Evolutionary conservation across 2,888 invertebrate species (phyloP).

Genomic region (Sicus ferrugineus): DNA sequence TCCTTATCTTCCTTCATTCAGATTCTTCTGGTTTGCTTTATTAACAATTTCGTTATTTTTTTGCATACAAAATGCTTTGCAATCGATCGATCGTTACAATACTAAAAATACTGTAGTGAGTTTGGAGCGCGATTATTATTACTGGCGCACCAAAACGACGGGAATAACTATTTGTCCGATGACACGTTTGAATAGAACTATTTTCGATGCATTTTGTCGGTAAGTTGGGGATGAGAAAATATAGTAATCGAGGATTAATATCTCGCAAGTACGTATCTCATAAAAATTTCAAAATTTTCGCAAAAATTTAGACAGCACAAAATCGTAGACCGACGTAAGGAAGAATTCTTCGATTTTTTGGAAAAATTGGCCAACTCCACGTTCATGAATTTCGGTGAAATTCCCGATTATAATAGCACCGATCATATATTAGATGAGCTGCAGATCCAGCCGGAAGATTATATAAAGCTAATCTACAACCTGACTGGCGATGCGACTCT

Average conservation of each 20-base stretch:
- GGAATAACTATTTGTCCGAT: conserved; percentile 61
- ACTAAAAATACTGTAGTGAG: conserved; percentile 61
- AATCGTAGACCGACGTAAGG: conserved; percentile 35
- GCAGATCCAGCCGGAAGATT: conserved; percentile 53
- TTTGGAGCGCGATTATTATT: conserved; percentile 60
- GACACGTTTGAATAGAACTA: conserved; percentile 50
- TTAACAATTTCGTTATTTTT: conserved; percentile 50
- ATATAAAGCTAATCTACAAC: conserved; percentile 62
- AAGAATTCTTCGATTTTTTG: conserved; percentile 51
- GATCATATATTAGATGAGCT: conserved; percentile 49
- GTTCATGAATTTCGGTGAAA: conserved; percentile 58
- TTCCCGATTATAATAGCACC: conserved; percentile 43
- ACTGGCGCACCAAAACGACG: conserved; percentile 61
- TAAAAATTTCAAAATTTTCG: too few relatives aligned
- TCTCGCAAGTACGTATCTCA: too few relatives aligned
- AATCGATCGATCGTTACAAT: conserved; percentile 57
- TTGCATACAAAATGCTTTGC: conserved; percentile 53
- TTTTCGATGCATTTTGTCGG: conserved; percentile 54
- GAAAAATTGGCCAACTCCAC: conserved; percentile 63
- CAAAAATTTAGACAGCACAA: conserved; percentile 31
- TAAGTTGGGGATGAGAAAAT: conserved; percentile 37
- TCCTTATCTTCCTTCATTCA: conserved; percentile 30
- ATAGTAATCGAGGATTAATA: neutral
- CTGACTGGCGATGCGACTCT: conserved; percentile 53
- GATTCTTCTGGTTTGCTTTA: conserved; percentile 55